Evolutionary conservation across 2,888 invertebrate species (phyloP).

Genomic region (Opisthograptis luteolata): DNA sequence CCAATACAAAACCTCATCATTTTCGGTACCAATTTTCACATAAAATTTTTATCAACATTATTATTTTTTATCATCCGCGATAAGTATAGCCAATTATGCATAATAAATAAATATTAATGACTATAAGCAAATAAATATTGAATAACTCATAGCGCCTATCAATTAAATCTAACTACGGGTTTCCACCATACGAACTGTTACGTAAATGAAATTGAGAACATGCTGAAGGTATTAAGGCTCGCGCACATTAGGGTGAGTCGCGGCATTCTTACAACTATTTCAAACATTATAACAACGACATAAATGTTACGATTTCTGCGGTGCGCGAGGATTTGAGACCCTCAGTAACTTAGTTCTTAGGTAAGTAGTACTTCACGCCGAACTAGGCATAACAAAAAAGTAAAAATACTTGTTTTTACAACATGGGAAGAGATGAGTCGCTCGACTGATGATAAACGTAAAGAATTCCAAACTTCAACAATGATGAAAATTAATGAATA

Average conservation of each 20-base stretch:
- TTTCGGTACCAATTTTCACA: background rate
- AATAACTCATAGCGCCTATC: constrained; percentile 10
- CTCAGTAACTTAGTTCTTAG: no score
- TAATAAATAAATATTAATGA: constrained; percentile 28
- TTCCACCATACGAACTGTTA: constrained; percentile 13
- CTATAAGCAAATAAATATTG: constrained; percentile 23
- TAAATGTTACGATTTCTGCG: background rate
- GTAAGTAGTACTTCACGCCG: no score
- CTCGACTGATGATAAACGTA: no score
- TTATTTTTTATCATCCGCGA: constrained; percentile 11
- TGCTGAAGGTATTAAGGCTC: constrained; percentile 2
- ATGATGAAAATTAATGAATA: no score
- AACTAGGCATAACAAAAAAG: no score
- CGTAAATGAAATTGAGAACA: constrained; percentile 7
- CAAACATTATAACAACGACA: background rate
- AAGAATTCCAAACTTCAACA: no score
- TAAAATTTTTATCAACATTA: constrained; percentile 13
- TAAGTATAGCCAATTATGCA: constrained; percentile 20
- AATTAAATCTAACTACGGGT: constrained; percentile 16
- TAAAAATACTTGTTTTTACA: no score
- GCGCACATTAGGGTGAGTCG: constrained; percentile 8
- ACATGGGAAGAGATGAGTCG: no score
- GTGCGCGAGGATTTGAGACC: background rate
- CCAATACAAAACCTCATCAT: background rate
- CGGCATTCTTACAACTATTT: no score